These are phyloP conservation scores for Montifringilla adamsi DNA, from an alignment of 2,113 vertebrate genomes.

Conservation along the genomic window DNA sequence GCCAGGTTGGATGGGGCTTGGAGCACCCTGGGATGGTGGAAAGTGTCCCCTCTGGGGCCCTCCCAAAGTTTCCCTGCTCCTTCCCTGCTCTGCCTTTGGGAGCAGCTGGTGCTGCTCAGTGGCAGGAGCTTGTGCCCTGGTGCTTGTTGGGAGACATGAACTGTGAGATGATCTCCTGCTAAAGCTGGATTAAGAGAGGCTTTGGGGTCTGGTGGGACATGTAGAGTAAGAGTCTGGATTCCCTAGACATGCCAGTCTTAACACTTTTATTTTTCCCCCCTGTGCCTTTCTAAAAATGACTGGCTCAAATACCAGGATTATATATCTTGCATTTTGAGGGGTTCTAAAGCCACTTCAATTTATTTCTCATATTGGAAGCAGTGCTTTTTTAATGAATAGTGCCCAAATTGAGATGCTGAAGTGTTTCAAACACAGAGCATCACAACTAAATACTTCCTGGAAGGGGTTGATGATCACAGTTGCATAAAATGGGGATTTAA, in stretches of 20 bases:
- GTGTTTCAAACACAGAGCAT: not conserved
- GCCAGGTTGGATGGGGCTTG: not conserved
- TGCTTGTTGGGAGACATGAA: not conserved
- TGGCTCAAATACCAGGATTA: not conserved
- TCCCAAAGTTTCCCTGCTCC: not conserved
- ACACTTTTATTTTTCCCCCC: not conserved
- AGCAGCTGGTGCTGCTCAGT: not conserved
- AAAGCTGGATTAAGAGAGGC: constrained; percentile 33
- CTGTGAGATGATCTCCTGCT: constrained; percentile 11
- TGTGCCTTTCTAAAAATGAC: not conserved
- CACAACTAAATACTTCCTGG: not conserved
- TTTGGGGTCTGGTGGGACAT: not conserved
- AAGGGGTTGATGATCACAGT: not conserved
- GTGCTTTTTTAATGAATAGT: not conserved
- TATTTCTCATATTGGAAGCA: not conserved
- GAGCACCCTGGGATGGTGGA: accelerated
- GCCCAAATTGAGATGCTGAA: not conserved
- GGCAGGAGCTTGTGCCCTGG: not conserved
- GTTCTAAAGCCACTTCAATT: not conserved
- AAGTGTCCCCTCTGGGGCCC: not conserved
- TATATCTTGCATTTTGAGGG: not conserved
- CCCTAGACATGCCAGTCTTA: not conserved
- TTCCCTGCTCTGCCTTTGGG: not conserved
- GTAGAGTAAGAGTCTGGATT: not conserved
- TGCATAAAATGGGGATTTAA: constrained; percentile 17